Percentiles rank a stretch among this genome's conserved stretches.
phyloP scores from a whole-genome alignment of 2,113 vertebrate genomes.

The Centropristis striata region DNA sequence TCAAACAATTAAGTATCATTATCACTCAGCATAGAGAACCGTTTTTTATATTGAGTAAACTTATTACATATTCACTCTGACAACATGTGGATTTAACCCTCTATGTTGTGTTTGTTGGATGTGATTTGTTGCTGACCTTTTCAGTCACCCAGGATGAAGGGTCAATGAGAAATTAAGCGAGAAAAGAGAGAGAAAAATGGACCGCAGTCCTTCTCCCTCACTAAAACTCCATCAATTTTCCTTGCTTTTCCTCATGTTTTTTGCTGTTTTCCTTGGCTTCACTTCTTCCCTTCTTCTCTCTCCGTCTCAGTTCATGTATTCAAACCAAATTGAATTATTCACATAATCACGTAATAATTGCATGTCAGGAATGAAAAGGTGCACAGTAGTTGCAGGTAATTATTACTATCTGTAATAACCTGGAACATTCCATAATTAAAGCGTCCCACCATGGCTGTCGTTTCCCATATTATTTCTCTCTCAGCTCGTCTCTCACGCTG shows the following conservation, averaged over 20 bases:
- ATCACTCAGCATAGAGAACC: neutral
- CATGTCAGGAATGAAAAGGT: slow-evolving; percentile 60
- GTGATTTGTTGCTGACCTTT: slow-evolving; percentile 17
- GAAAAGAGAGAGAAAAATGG: slow-evolving; percentile 26
- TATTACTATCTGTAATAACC: slow-evolving; percentile 68
- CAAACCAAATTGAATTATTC: slow-evolving; percentile 57
- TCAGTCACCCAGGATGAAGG: slow-evolving; percentile 22
- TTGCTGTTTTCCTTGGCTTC: slow-evolving; percentile 54
- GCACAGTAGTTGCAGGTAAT: slow-evolving; percentile 66
- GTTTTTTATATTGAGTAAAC: neutral
- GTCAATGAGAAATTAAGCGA: slow-evolving; percentile 17
- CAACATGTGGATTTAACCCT: slow-evolving; percentile 18
- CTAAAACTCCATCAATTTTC: neutral
- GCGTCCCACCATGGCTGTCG: slow-evolving; percentile 17
- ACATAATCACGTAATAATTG: slow-evolving; percentile 66
- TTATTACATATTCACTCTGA: slow-evolving; percentile 21
- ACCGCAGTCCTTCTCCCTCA: slow-evolving; percentile 7
- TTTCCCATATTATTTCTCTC: slow-evolving; percentile 41
- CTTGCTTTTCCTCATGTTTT: neutral
- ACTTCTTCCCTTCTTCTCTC: neutral
- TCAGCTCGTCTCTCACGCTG: slow-evolving; percentile 38
- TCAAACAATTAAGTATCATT: neutral
- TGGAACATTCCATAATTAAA: slow-evolving; percentile 70
- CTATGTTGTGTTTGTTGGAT: slow-evolving; percentile 33
- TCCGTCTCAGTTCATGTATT: slow-evolving; percentile 36